phyloP scores from a whole-genome alignment of 2,797 vertebrate genomes.

The Mormyrops attenuatus region DNA sequence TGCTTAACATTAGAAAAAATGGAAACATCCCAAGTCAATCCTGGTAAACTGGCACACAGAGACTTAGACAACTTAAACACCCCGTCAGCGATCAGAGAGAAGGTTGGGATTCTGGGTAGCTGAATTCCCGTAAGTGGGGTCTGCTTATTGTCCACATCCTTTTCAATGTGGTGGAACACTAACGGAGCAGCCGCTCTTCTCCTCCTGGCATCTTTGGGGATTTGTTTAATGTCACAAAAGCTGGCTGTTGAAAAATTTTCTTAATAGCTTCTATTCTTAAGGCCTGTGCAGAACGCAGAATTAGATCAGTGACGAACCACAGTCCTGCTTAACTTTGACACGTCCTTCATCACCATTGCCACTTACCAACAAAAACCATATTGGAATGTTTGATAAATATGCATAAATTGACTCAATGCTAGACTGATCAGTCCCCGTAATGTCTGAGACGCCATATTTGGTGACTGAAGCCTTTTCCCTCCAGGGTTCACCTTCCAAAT shows the following conservation, averaged over 20 bases:
- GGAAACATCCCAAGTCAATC: not conserved
- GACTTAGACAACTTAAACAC: not conserved
- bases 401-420: not conserved
- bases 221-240: not conserved
- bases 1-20: not conserved
- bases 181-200: not conserved
- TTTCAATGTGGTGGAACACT: constrained; percentile 16
- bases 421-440: not conserved
- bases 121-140: constrained; percentile 15
- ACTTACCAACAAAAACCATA: not conserved
- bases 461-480: not conserved
- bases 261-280: constrained; percentile 9
- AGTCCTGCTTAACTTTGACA: not conserved
- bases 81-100: constrained; percentile 8
- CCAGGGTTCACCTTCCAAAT: not conserved
- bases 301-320: not conserved
- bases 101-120: constrained; percentile 14
- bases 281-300: not conserved
- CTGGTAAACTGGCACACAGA: not conserved
- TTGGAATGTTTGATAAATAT: not conserved
- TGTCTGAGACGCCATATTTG: not conserved
- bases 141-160: constrained; percentile 20
- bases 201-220: not conserved
- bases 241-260: not conserved
- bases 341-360: not conserved